A percentile compares a stretch with the other conserved stretches of the same genome.
Evolutionary conservation across 1,140 invertebrate genomes (phyloP).

Genomic region (Delia radicum): DNA sequence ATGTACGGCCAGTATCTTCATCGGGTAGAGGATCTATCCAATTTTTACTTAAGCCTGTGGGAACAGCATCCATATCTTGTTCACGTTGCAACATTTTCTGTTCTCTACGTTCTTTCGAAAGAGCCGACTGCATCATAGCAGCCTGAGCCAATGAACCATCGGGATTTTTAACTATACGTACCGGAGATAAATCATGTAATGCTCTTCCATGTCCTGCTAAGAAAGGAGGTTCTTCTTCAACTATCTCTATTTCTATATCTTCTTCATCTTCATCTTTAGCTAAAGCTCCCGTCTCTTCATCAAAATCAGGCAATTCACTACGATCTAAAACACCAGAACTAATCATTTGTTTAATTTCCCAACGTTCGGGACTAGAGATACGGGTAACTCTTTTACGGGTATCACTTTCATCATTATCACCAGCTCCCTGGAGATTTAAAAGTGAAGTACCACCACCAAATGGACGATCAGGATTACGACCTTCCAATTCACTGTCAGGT

Average conservation of each 20-base stretch:
- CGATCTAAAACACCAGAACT: constrained; percentile 82
- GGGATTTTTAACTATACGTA: constrained; percentile 98
- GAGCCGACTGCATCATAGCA: constrained; percentile 98
- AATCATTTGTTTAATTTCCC: constrained; percentile 89
- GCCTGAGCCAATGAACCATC: constrained; percentile 97
- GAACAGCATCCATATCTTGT: constrained; percentile 84
- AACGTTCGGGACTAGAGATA: constrained; percentile 94
- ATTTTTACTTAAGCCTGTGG: constrained; percentile 82
- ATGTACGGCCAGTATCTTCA: constrained; percentile 64
- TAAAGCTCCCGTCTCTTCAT: constrained; percentile 79
- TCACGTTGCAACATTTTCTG: constrained; percentile 90
- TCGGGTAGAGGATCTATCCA: constrained; percentile 96
- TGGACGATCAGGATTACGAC: constrained; percentile 86
- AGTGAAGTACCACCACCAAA: constrained; percentile 62
- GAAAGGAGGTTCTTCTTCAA: constrained; percentile 98
- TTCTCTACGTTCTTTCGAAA: constrained; percentile 95
- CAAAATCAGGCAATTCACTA: constrained; percentile 88
- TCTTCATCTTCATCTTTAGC: constrained; percentile 92
- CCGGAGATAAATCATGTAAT: constrained; percentile 90
- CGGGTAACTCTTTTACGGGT: constrained; percentile 81
- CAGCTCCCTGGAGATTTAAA: constrained; percentile 65
- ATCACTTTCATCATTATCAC: constrained; percentile 76
- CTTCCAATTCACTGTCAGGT: constrained; percentile 65
- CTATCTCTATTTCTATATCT: constrained; percentile 98
- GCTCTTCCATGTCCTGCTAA: constrained; percentile 86